These are phyloP conservation scores for Craseonycteris thonglongyai DNA, from an alignment of 2,113 vertebrate genomes.

Conservation along the genomic window DNA sequence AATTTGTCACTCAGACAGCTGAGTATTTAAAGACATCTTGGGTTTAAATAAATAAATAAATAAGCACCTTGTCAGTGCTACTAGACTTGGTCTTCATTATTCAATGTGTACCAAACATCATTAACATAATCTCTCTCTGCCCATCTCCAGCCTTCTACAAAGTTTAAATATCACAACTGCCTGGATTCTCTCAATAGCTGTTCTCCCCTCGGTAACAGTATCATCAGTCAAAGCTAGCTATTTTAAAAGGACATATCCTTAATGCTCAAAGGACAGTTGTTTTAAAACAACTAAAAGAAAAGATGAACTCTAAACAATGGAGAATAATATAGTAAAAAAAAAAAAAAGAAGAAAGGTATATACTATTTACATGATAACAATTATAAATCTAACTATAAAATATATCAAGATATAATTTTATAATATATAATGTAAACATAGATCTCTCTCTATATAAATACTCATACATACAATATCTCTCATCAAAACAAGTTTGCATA, in stretches of 20 bases:
- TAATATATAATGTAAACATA: not conserved
- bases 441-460: not conserved
- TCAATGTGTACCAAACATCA: not conserved
- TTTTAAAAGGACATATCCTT: not conserved
- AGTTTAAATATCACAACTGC: not conserved
- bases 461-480: not conserved
- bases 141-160: not conserved
- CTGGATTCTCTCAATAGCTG: not conserved
- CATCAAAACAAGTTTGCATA: not conserved
- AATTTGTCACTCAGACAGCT: not conserved
- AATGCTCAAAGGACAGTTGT: not conserved
- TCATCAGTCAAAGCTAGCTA: not conserved
- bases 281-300: constrained; percentile 9
- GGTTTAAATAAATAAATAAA: not conserved
- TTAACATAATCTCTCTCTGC: not conserved
- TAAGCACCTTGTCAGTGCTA: not conserved
- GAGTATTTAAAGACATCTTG: not conserved
- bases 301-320: not conserved
- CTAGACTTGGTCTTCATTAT: not conserved
- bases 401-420: not conserved
- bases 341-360: not conserved
- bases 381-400: not conserved
- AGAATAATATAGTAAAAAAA: not conserved
- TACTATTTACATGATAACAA: constrained; percentile 3
- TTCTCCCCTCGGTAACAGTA: not conserved